Evolutionary conservation across 2,113 vertebrate species (phyloP), one percentile per base, ranked within the genome.

Genomic region (Poecilia latipinna): DNA sequence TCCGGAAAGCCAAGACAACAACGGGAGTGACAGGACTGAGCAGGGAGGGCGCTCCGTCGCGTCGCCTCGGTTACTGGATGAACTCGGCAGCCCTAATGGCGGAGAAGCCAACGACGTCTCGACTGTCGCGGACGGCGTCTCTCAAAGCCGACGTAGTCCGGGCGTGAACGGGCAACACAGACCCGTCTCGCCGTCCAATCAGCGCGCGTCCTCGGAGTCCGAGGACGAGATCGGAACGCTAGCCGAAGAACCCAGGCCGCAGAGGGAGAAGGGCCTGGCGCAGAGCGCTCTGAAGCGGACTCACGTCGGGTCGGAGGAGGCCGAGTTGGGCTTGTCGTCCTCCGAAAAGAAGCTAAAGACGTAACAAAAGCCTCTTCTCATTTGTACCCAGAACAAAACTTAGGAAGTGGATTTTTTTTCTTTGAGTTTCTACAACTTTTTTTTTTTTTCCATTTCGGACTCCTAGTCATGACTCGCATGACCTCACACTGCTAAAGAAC

Each of bases 331-430:
- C 65, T 84, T 82, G 78, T 94, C 95, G 2, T 96, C 96, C 35
- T 95, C 96, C 89, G 97, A 98, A 90, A 99, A 99, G 93, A 98
- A 96, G 95, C 84, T 96, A 79, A 99, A 97, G 95, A 97, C 95
- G 92, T 97, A 95, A 96, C 94, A 90, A 10, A 91, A 61, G 3
- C 37, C 28, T 74, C 37, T 39, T 61, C 75, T 62, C 51, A 32
- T 82, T 79, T 79, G 61, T 86, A 79, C 77, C 81, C 70, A 70
- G 83, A 57, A 84, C 84, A 81, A 76, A 48, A 44, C 73, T 81
- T 75, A 72, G 62, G 44, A 86, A 75, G 73, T 83, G 86, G 68
- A 70, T 90, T 86, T 37, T 33, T 33, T 89, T 89, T 91, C 33
- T 92, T 83, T 70, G 75, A 70, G 77, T 86, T 91, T 88, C 68